Conservation (phyloP, 1,140 invertebrate genomes). For the Eueides isabella region DNA sequence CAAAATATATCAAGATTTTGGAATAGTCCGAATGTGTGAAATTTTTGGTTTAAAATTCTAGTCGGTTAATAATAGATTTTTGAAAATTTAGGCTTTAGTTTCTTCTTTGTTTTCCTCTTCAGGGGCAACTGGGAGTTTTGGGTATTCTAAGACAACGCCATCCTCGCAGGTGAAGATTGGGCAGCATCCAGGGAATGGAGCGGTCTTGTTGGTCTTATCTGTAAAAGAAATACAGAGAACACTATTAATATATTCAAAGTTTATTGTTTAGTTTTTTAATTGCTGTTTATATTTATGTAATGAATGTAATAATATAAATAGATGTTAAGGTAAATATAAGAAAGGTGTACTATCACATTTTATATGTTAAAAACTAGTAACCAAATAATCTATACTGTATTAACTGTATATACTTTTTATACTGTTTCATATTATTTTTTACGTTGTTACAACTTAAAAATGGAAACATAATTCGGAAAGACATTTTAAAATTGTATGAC, state of each 20-base stretch:
- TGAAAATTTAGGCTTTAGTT: constrained; percentile 74
- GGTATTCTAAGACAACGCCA: constrained; percentile 92
- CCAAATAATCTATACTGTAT: too few relatives aligned
- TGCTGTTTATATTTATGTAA: too few relatives aligned
- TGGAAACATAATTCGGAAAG: too few relatives aligned
- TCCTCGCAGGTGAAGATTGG: constrained; percentile 92
- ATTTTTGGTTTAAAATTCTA: constrained; percentile 7
- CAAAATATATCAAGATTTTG: constrained; percentile 7
- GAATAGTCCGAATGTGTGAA: constrained; percentile 2
- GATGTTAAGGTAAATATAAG: too few relatives aligned
- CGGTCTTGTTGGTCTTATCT: constrained; percentile 94
- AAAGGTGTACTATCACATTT: too few relatives aligned
- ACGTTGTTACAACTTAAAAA: too few relatives aligned
- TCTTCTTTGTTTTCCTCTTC: constrained; percentile 78
- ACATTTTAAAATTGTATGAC: too few relatives aligned
- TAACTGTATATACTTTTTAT: too few relatives aligned
- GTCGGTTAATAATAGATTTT: constrained; percentile 1
- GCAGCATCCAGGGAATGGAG: constrained; percentile 92
- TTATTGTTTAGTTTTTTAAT: neutral
- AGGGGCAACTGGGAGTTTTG: constrained; percentile 87
- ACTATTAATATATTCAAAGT: neutral
- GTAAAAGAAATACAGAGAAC: constrained; percentile 49
- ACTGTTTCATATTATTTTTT: too few relatives aligned
- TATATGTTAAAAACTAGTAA: too few relatives aligned
- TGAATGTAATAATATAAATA: too few relatives aligned